Conservation (phyloP, 1,140 invertebrate genomes). For the Adoxophyes honmai region DNA sequence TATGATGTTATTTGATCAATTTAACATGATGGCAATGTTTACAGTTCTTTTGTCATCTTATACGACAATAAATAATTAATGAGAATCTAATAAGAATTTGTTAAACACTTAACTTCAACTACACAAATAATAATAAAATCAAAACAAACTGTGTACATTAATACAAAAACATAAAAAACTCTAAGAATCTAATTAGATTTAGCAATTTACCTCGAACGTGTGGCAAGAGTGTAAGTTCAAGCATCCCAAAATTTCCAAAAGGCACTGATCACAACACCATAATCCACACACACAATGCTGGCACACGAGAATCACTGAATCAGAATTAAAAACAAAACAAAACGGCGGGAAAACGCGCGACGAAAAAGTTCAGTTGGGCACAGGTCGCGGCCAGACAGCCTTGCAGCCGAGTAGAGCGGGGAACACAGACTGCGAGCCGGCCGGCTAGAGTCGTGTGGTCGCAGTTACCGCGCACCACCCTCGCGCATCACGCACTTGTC, state of each 20-base stretch:
- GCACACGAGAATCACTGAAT: slow-evolving; percentile 26
- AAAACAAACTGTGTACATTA: no score
- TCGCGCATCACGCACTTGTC: slow-evolving; percentile 46
- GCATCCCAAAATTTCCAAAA: slow-evolving; percentile 31
- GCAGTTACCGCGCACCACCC: slow-evolving; percentile 52
- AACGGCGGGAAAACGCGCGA: slow-evolving; percentile 55
- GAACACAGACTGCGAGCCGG: slow-evolving; percentile 55
- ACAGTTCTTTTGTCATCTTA: no score
- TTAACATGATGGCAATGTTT: no score
- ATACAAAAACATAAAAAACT: no score
- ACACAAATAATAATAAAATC: no score
- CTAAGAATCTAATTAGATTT: no score
- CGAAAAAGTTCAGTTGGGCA: slow-evolving; percentile 62
- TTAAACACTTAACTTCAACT: no score
- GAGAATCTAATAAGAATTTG: no score
- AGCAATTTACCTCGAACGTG: slow-evolving; percentile 23
- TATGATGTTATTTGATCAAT: no score
- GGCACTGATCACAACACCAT: slow-evolving; percentile 20
- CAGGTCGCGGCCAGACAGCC: slow-evolving; percentile 17
- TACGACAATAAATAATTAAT: no score
- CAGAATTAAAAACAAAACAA: slow-evolving; percentile 23
- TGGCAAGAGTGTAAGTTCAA: slow-evolving; percentile 20
- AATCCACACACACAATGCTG: slow-evolving; percentile 37
- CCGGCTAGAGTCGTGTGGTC: slow-evolving; percentile 28
- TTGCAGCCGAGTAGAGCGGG: slow-evolving; percentile 30